Evolutionary conservation across 1,140 invertebrate species (phyloP), one percentile per base, ranked within the genome.

Genomic region (Diuraphis noxia): DNA sequence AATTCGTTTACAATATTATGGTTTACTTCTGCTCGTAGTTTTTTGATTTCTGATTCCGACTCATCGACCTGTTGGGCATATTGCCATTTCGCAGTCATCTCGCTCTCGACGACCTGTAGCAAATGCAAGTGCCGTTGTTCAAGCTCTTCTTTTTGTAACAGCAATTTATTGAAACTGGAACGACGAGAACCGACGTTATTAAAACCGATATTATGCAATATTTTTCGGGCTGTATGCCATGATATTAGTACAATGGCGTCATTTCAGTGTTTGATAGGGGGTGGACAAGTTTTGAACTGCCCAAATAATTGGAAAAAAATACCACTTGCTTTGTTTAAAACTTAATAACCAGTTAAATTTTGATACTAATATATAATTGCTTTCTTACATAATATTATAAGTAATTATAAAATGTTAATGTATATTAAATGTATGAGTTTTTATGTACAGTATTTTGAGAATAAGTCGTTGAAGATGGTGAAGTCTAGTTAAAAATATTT

Each of bases 61-160:
- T 98, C 98, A 93, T 99, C 98, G 92, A 97, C 98, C 93, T 98
- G 97, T 93, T 98, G 97, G 0, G 97, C 97, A 94, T 98, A 98
- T 94, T 98, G 97, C 97, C 97, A 98, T 93, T 98, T 98, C 0
- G 97, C 97, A 10, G 98, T 98, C 93, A 98, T 96, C 94, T 98
- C 98, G 92, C 97, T 98, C 94, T 99, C 98, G 30, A 98, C 96
- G 40, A 99, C 98, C 94, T 98, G 97, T 85, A 98, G 95, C 52
- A 99, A 95, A 94, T 99, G 98, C 38, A 98, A 94, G 94, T 99
- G 97, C 94, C 98, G 98, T 94, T 98, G 98, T 93, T 98, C 98
- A 92, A 99, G 94, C 94, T 99, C 97, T 94, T 98, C 97, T 93
- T 98, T 98, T 94, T 98, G 97, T 79, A 98, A 95, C 43, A 98